Evolutionary conservation across 2,888 invertebrate genomes (phyloP), one percentile per base, ranked within the genome.

Genomic region (Pogonocherus hispidulus): DNA sequence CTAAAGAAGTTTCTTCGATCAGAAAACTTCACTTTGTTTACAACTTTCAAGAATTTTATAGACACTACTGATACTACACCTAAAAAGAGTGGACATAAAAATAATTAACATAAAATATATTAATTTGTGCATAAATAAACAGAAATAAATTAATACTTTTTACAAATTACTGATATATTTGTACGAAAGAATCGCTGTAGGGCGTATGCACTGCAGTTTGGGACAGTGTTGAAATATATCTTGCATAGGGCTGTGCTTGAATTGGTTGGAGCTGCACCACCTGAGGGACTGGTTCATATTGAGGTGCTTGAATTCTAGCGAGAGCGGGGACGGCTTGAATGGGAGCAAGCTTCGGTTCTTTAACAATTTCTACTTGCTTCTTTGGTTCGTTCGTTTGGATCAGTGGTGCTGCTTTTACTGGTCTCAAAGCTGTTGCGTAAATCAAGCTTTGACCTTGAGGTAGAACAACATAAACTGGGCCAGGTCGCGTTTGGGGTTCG

Each of bases 361-460:
- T 63, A 35, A 69, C 49, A 70, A 62, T 73, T 35, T 62, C 62
- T 18, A 62, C 51, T n/a, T 62, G 51, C 4, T 37, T 51, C 1
- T 62, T 62, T 22, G 63, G 51, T 14, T 27, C 11, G 16, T 22
- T 22, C 59, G 52, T 16, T 59, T 54, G 20, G 23, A 22, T n/a
- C 41, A 52, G 35, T n/a, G 52, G 16, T 37, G 51, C 35, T 23
- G 51, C 32, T 3, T 44, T 52, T 27, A 46, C 35, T 5, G 46
- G 23, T 35, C 23, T 64, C 8, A 70, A 65, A 4, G 76, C 70
- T 14, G 79, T 54, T 5, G 78, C 69, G 63, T 81, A 82, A 3
- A 82, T 75, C 16, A 81, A 72, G 46, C 80, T 82, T 67, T 83
- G 81, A 11, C 66, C 74, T 73, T 81, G 83, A 8, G 83, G 83